A percentile compares a stretch with the other conserved stretches of the same genome.
Evolutionary conservation across 2,888 invertebrate genomes (phyloP).

Genomic region (Encarsia formosa): DNA sequence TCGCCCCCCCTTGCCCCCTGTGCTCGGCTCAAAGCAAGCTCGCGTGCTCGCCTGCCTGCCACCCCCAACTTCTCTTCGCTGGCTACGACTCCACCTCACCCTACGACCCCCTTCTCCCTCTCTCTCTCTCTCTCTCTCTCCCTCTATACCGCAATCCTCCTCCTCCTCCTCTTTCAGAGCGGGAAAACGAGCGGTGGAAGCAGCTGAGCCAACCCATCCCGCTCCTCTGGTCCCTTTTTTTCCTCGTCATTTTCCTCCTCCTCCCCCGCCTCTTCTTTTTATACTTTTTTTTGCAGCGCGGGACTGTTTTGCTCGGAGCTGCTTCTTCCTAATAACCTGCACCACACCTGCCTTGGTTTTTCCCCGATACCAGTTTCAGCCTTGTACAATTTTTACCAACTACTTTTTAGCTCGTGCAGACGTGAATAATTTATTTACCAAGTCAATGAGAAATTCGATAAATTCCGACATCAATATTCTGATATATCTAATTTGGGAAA

Average conservation of each 20-base stretch:
- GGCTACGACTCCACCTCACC: constrained; percentile 26
- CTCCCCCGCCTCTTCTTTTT: neutral
- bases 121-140: constrained; percentile 20
- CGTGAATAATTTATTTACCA: too few relatives aligned
- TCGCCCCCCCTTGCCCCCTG: constrained; percentile 36
- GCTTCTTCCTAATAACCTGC: too few relatives aligned
- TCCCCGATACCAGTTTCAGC: too few relatives aligned
- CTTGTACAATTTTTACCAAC: too few relatives aligned
- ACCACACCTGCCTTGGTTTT: too few relatives aligned
- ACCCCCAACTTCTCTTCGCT: constrained; percentile 26
- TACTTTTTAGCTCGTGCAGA: too few relatives aligned
- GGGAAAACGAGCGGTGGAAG: neutral
- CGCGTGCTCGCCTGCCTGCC: constrained; percentile 39
- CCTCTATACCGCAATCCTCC: neutral
- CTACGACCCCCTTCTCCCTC: constrained; percentile 31
- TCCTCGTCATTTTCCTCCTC: neutral
- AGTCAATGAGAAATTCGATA: too few relatives aligned
- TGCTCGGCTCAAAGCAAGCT: constrained; percentile 32
- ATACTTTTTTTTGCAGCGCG: too few relatives aligned
- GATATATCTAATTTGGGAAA: too few relatives aligned
- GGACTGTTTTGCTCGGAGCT: neutral
- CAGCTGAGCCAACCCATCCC: too few relatives aligned
- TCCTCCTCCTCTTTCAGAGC: neutral
- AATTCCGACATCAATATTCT: too few relatives aligned
- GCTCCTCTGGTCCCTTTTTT: neutral